Base-by-base conservation (phyloP, 2,797 vertebrate species). In the Zalophus californianus region DNA sequence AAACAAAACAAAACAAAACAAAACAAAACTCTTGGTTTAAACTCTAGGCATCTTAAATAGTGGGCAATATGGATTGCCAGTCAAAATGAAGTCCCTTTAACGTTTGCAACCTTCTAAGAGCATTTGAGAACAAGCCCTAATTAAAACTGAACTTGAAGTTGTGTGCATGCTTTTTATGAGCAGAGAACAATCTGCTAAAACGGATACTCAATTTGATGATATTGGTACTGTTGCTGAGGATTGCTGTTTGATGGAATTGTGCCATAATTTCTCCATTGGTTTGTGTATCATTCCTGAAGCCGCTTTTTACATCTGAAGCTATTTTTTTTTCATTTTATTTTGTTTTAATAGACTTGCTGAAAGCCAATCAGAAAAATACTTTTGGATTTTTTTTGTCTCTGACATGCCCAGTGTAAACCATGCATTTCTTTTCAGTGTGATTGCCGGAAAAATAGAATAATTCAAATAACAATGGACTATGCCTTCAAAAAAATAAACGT, bases 81-180 rank as follows among this genome's bases (percentile, higher is more conserved):
- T 98, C 99, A 99, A 99, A 99, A 99, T 99, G 99, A 99, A 99
- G 99, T 99, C 99, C 99, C 99, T 99, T 99, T 99, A 99, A 99
- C 99, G 99, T 99, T 99, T 99, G 98, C 99, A 99, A 99, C 99
- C 98, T 99, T 99, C 98, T 99, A 98, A 99, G 99, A 99, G 99
- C 99, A 99, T 99, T 99, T 99, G 99, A 98, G 99, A 99, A 98
- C 98, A 99, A 99, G 98, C 98, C 97, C 97, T 98, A 98, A 99
- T 99, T 99, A 98, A 99, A 99, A 98, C 97, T 98, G 98, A 98
- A 98, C 97, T 99, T 99, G 99, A 99, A 99, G 98, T 99, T 99
- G 99, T 99, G 98, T 99, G 99, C 99, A 99, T 99, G 99, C 99
- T 99, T 99, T 99, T 99, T 98, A 98, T 99, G 99, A 98, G 99